Base-by-base conservation (phyloP, 30 jellyfish, hydroid and myxozoan species). In the Sanderia malayensis region DNA sequence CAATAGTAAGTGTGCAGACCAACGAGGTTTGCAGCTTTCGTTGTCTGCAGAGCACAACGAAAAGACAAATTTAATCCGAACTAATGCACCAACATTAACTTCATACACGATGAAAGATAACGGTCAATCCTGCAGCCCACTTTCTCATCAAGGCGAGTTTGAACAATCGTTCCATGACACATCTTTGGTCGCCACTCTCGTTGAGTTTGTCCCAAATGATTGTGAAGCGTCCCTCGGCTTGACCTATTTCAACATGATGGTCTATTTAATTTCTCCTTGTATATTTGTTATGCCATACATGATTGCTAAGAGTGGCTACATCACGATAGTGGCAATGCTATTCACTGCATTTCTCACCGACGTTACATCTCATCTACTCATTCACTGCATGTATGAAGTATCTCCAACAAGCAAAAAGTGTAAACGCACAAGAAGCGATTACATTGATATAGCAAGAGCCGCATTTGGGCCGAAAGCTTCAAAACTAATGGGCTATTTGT, bases 141-240 rank as follows among this genome's bases (percentile, higher is more conserved):
- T n/a, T n/a, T n/a, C n/a, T n/a, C n/a, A n/a, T n/a, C n/a, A n/a
- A n/a, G n/a, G n/a, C n/a, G n/a, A n/a, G n/a, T n/a, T n/a, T n/a
- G n/a, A n/a, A n/a, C n/a, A n/a, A n/a, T n/a, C n/a, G n/a, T n/a
- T n/a, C n/a, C n/a, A n/a, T n/a, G n/a, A n/a, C n/a, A n/a, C n/a
- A n/a, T 73, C 85, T 0, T 28, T 55, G 22, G 41, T 58, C 59
- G 72, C 58, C 32, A 53, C 29, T 28, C 58, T 85, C 6, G 34
- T 85, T 41, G 95, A 85, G 52, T 65, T 67, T 31, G 30, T 85
- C 20, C 75, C 95, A 18, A 81, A 74, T 68, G 95, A 85, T 58
- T 85, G 95, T 0, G 96, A 93, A 3, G 83, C 95, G 15, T 64
- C 97, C 8, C 44, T 81, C n/a, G 70, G 79, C 55, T 67, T 90